A percentile compares a stretch with the other conserved stretches of the same genome.
Evolutionary conservation across 2,113 vertebrate species (phyloP).

Genomic region (Pseudopipra pipra): DNA sequence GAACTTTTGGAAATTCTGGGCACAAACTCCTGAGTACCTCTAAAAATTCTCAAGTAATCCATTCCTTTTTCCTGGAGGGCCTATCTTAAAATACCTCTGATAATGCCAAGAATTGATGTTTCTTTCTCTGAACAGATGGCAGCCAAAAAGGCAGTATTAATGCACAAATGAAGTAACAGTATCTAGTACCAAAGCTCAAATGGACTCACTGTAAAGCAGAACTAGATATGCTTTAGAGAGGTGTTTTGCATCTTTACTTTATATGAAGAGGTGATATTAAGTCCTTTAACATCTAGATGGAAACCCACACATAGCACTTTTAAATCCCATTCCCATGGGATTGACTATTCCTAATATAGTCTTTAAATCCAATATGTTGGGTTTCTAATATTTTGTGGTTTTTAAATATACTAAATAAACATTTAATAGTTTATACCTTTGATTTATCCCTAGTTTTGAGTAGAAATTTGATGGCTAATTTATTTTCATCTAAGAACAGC

Average conservation of each 20-base stretch:
- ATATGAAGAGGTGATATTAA: not conserved
- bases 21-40: not conserved
- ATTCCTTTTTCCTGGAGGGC: not conserved
- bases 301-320: not conserved
- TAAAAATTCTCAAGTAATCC: not conserved
- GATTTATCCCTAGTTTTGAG: not conserved
- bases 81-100: not conserved
- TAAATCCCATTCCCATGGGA: not conserved
- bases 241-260: not conserved
- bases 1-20: not conserved
- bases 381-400: not conserved
- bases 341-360: not conserved
- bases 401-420: not conserved
- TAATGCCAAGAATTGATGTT: not conserved
- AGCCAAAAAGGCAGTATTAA: not conserved
- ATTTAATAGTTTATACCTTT: not conserved
- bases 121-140: not conserved
- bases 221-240: not conserved
- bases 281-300: not conserved
- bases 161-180: not conserved
- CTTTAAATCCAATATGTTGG: not conserved
- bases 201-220: not conserved
- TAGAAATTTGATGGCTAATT: not conserved
- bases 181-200: not conserved
- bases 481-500: not conserved